Conservation (phyloP, 2,113 vertebrate species). For the Microcebus ravelobensis region DNA sequence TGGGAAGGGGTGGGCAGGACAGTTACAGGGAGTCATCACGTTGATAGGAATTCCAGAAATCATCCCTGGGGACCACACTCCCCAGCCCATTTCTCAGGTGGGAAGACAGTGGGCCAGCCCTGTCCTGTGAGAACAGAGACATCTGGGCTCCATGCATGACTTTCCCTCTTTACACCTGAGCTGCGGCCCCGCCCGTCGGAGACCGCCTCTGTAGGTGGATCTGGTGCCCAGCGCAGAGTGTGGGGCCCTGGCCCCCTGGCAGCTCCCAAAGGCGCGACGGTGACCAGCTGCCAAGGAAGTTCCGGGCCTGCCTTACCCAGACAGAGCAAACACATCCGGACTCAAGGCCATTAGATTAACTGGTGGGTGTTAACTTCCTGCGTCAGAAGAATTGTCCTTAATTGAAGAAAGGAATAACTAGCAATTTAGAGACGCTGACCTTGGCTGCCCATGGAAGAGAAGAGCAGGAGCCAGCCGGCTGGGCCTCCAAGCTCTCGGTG, state of each 20-base stretch:
- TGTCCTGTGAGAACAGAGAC: background rate
- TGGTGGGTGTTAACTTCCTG: conserved; percentile 55
- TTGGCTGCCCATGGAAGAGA: background rate
- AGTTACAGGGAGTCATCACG: background rate
- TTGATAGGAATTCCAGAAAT: background rate
- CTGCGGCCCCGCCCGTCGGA: background rate
- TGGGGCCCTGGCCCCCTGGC: background rate
- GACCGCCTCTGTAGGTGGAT: background rate
- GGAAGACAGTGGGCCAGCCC: background rate
- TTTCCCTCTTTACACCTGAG: background rate
- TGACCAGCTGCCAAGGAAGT: background rate
- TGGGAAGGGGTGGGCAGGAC: too few relatives aligned
- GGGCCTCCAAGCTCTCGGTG: background rate
- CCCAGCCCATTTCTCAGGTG: background rate
- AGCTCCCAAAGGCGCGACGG: background rate
- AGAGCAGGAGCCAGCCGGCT: background rate
- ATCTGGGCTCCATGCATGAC: background rate
- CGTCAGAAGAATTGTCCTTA: conserved; percentile 51
- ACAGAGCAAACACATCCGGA: conserved; percentile 29
- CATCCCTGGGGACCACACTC: background rate
- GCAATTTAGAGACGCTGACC: conserved; percentile 42
- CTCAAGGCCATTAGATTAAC: conserved; percentile 55
- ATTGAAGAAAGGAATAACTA: conserved; percentile 66
- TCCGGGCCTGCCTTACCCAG: background rate
- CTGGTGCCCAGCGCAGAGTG: background rate